These are phyloP conservation scores for Erebia epiphron DNA, from an alignment of 2,888 invertebrate genomes.

Conservation along the genomic window DNA sequence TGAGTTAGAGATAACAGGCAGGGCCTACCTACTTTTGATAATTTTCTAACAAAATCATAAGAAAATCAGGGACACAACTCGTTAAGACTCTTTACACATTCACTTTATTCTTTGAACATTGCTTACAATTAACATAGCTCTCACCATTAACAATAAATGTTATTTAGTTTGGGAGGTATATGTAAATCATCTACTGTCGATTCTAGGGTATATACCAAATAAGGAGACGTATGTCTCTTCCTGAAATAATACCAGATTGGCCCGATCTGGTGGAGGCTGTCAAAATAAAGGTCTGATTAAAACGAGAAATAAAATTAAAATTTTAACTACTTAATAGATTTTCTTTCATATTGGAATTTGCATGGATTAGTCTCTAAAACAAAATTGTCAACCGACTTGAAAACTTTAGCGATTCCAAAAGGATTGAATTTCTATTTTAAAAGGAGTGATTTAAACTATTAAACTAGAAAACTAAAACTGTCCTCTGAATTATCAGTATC, in stretches of 20 bases:
- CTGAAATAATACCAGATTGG: constrained; percentile 91
- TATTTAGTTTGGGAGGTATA: constrained; percentile 42
- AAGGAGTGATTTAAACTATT: constrained; percentile 62
- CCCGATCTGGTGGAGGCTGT: constrained; percentile 86
- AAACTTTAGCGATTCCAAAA: constrained; percentile 51
- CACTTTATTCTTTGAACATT: constrained; percentile 18
- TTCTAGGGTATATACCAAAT: constrained; percentile 87
- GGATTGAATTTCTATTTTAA: constrained; percentile 62
- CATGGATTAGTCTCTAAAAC: neutral
- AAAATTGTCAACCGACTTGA: constrained; percentile 10
- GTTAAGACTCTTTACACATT: constrained; percentile 18
- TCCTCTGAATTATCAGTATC: constrained; percentile 57
- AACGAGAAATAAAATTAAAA: constrained; percentile 64
- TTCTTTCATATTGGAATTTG: constrained; percentile 55
- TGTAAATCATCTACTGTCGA: constrained; percentile 67
- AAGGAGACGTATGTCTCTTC: constrained; percentile 86
- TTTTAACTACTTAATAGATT: constrained; percentile 50
- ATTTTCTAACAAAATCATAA: constrained; percentile 9
- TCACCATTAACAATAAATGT: constrained; percentile 36
- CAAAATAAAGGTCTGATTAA: constrained; percentile 87
- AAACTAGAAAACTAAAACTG: constrained; percentile 57
- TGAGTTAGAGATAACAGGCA: constrained; percentile 2
- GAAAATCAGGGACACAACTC: constrained; percentile 14
- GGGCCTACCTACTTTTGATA: neutral
- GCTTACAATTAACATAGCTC: constrained; percentile 38